Conservation (phyloP, 2,113 vertebrate species). For the Corythaeola cristata region DNA sequence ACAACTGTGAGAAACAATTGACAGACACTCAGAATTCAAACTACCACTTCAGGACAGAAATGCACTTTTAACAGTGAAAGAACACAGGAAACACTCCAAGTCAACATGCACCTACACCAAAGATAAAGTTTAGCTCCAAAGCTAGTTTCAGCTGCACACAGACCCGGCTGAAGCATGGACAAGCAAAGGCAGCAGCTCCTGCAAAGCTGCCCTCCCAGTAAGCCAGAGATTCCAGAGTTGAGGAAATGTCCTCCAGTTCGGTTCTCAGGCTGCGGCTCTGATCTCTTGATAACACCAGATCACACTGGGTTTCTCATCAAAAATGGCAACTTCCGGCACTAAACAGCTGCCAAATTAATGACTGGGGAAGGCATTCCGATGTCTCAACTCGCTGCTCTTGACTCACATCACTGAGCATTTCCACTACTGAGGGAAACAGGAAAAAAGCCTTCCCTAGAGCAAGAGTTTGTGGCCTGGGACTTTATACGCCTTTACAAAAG, state of each 20-base stretch:
- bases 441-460: constrained; percentile 45
- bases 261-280: not conserved
- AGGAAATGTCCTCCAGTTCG: not conserved
- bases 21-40: not conserved
- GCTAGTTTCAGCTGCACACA: not conserved
- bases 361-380: not conserved
- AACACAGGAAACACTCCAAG: not conserved
- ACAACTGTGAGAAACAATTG: not conserved
- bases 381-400: constrained; percentile 37
- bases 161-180: not conserved
- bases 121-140: not conserved
- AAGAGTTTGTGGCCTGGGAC: not conserved
- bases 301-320: constrained; percentile 40
- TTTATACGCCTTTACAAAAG: not conserved
- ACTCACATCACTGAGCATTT: not conserved
- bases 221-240: not conserved
- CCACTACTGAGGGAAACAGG: not conserved
- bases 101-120: not conserved
- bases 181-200: not conserved
- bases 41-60: not conserved
- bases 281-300: constrained; percentile 28
- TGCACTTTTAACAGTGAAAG: not conserved
- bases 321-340: constrained; percentile 51
- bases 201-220: not conserved
- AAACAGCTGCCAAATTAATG: constrained; percentile 43